Evolutionary conservation across 2,888 invertebrate genomes (phyloP).

Genomic region (Lingula anatina): DNA sequence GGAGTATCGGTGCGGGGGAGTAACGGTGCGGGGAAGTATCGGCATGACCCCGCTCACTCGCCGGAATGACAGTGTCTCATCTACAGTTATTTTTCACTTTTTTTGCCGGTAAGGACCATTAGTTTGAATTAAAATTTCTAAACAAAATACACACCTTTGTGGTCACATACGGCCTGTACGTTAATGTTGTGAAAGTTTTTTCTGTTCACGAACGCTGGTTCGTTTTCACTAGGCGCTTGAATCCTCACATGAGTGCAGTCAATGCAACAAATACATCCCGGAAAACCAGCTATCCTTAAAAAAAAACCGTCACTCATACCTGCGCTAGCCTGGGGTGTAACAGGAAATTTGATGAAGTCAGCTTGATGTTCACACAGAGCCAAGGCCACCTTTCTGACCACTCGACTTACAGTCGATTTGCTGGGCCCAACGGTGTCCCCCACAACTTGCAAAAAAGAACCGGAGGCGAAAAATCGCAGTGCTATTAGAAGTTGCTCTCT

Average conservation of each 20-base stretch:
- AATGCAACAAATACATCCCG: not conserved
- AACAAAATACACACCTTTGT: too few relatives aligned
- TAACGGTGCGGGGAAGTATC: too few relatives aligned
- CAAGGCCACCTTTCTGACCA: not conserved
- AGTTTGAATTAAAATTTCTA: too few relatives aligned
- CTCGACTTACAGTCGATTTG: not conserved
- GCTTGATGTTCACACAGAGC: not conserved
- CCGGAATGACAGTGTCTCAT: too few relatives aligned
- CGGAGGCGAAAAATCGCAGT: not conserved
- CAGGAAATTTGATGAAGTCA: not conserved
- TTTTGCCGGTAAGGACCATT: too few relatives aligned
- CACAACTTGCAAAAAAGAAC: not conserved
- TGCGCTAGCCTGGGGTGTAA: not conserved
- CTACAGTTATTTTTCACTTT: too few relatives aligned
- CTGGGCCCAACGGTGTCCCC: not conserved
- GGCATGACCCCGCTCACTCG: too few relatives aligned
- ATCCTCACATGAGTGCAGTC: not conserved
- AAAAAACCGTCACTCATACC: not conserved
- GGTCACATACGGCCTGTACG: not conserved
- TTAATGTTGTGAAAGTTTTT: not conserved
- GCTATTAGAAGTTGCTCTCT: not conserved
- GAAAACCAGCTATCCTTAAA: not conserved
- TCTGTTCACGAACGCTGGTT: too few relatives aligned
- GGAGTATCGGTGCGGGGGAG: too few relatives aligned
- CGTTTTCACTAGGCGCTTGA: not conserved